A percentile compares a stretch with the other conserved stretches of the same genome.
Evolutionary conservation across 2,888 invertebrate genomes (phyloP).

Genomic region (Macrosoma leucophasiata): DNA sequence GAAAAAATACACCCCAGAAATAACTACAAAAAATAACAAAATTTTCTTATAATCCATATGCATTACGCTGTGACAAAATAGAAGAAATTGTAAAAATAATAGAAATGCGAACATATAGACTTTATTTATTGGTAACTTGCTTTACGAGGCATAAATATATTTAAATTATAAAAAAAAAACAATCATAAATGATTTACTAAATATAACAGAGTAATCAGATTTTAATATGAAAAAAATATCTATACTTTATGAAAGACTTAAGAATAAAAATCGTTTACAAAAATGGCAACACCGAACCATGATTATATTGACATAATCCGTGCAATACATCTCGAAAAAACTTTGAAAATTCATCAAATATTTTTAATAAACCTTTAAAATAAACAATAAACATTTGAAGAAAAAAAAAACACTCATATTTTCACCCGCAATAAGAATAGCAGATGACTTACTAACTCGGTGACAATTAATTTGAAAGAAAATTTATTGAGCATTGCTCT

Average conservation of each 20-base stretch:
- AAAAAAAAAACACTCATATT: no score
- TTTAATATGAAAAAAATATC: no score
- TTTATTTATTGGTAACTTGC: constrained; percentile 32
- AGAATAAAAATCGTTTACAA: constrained; percentile 18
- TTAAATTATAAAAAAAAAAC: constrained; percentile 24
- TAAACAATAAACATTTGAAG: no score
- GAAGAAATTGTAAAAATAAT: constrained; percentile 11
- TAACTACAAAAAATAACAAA: constrained; percentile 10
- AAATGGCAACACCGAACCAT: constrained; percentile 24
- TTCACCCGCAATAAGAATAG: no score
- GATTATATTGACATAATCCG: constrained; percentile 13
- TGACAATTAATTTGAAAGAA: no score
- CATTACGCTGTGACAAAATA: constrained; percentile 17
- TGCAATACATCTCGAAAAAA: constrained; percentile 13
- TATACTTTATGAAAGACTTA: no score
- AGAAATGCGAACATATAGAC: constrained; percentile 24
- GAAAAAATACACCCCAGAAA: constrained; percentile 2
- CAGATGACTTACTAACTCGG: no score
- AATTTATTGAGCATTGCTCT: no score
- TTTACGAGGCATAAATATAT: constrained; percentile 22
- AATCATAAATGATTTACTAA: constrained; percentile 31
- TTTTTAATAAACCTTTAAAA: no score
- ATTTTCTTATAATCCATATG: constrained; percentile 4
- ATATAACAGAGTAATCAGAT: constrained; percentile 21
- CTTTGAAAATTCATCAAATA: no score